These are phyloP conservation scores for Tragelaphus buxtoni DNA, from an alignment of 2,113 vertebrate species.

Conservation along the genomic window DNA sequence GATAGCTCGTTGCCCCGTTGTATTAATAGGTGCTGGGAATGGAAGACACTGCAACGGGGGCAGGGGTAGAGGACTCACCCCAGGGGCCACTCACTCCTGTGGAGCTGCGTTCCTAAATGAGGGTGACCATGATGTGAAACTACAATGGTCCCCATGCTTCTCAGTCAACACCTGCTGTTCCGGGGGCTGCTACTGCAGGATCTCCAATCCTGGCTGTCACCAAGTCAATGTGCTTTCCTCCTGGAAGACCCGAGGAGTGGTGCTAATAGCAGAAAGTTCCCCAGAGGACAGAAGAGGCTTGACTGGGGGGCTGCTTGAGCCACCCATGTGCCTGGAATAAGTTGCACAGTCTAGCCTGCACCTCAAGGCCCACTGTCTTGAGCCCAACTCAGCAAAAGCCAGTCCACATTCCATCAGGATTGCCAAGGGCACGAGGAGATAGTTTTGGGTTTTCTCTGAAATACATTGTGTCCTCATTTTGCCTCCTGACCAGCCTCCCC, in stretches of 20 bases:
- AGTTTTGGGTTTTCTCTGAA: background rate
- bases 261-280: background rate
- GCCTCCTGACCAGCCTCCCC: background rate
- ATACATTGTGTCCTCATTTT: background rate
- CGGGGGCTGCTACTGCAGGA: background rate
- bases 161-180: background rate
- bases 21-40: background rate
- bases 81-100: background rate
- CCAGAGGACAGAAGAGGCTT: background rate
- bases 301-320: background rate
- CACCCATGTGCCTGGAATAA: background rate
- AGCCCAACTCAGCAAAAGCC: background rate
- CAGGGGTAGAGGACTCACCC: no score
- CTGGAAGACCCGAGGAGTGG: background rate
- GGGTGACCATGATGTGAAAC: background rate
- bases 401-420: background rate
- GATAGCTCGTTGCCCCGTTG: accelerated
- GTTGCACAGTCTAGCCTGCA: background rate
- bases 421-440: background rate
- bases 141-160: background rate
- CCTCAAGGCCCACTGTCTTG: background rate
- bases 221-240: background rate
- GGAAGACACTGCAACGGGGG: background rate
- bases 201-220: background rate
- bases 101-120: background rate